A percentile compares a stretch with the other conserved stretches of the same genome.
These are phyloP conservation scores for Oenanthe melanoleuca DNA, from an alignment of 2,113 vertebrate species.

Conservation along the genomic window DNA sequence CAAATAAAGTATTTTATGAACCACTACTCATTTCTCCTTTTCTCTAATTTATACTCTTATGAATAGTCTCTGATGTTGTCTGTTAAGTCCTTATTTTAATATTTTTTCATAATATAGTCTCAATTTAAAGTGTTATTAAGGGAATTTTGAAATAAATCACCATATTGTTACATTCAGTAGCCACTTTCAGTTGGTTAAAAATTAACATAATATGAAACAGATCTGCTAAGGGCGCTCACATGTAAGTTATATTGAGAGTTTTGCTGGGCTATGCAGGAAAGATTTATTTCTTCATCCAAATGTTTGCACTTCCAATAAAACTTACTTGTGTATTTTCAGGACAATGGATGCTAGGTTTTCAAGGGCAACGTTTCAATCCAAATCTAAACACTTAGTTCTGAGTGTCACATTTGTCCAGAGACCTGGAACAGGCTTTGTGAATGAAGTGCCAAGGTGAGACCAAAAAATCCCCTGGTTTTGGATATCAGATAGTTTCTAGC, in stretches of 20 bases:
- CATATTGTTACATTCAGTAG: background rate
- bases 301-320: background rate
- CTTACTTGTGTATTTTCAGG: background rate
- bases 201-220: background rate
- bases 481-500: background rate
- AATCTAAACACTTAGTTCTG: background rate
- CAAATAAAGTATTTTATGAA: background rate
- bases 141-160: background rate
- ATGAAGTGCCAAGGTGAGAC: accelerated
- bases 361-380: background rate
- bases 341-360: background rate
- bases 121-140: background rate
- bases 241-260: background rate
- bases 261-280: background rate
- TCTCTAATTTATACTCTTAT: background rate
- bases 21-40: background rate
- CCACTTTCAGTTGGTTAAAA: background rate
- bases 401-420: background rate
- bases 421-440: background rate
- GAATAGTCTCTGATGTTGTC: background rate
- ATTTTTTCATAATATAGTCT: background rate
- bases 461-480: background rate
- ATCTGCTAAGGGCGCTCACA: background rate
- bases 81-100: background rate
- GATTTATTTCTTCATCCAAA: background rate